Evolutionary conservation across 1,140 invertebrate genomes (phyloP).

Genomic region (Cydia pomonella): DNA sequence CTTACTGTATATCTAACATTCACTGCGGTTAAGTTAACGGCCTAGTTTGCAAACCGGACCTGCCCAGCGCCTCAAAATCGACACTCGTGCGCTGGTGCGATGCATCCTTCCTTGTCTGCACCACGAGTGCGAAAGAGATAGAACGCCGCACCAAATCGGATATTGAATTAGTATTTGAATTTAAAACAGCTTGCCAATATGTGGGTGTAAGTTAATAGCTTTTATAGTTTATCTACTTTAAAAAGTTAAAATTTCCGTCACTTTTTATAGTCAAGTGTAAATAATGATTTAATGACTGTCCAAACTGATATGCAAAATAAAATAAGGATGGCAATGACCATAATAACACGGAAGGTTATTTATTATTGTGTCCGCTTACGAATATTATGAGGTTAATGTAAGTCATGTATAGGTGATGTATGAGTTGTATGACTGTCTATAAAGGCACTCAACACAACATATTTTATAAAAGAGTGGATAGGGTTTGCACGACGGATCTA

Average conservation of each 20-base stretch:
- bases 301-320: constrained; percentile 5
- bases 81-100: constrained; percentile 31
- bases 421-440: background rate
- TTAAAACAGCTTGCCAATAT: background rate
- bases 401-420: background rate
- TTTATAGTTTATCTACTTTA: background rate
- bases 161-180: background rate
- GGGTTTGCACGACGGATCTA: no score
- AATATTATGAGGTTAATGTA: constrained; percentile 3
- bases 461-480: no score
- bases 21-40: constrained; percentile 12
- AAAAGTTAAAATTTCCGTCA: background rate
- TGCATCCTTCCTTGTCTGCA: background rate
- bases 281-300: background rate
- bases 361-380: background rate
- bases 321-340: background rate
- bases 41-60: constrained; percentile 32
- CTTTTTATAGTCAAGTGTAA: no score
- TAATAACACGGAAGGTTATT: background rate
- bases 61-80: constrained; percentile 14
- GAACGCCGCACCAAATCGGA: constrained; percentile 22
- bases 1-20: background rate
- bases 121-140: constrained; percentile 4
- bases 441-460: background rate
- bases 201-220: constrained; percentile 12